Percentiles rank a stretch among this genome's conserved stretches.
Evolutionary conservation across 1,140 invertebrate genomes (phyloP).

Genomic region (Drosophila melanica): DNA sequence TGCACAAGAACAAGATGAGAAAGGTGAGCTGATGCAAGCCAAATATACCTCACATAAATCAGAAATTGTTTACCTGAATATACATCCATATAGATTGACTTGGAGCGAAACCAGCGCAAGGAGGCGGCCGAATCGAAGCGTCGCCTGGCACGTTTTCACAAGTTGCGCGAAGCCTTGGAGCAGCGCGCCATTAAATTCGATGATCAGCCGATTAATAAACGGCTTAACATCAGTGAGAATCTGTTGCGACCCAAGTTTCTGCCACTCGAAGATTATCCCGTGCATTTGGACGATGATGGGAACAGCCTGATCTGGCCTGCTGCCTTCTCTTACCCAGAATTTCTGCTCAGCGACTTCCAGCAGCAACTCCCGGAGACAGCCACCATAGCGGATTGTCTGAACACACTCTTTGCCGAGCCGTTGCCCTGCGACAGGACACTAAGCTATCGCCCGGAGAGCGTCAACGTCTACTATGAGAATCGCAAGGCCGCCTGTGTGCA

Average conservation of each 20-base stretch:
- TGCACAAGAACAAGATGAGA: slow-evolving; percentile 86
- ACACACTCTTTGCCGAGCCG: slow-evolving; percentile 88
- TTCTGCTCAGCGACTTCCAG: slow-evolving; percentile 89
- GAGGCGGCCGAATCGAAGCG: slow-evolving; percentile 85
- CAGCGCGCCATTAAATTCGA: slow-evolving; percentile 86
- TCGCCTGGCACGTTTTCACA: slow-evolving; percentile 82
- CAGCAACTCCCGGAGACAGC: slow-evolving; percentile 89
- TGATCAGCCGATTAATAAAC: slow-evolving; percentile 83
- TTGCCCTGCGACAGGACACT: slow-evolving; percentile 90
- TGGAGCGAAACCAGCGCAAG: slow-evolving; percentile 87
- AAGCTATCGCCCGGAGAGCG: slow-evolving; percentile 87
- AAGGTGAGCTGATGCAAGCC: slow-evolving; percentile 66
- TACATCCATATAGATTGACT: slow-evolving; percentile 84
- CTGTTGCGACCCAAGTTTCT: slow-evolving; percentile 83
- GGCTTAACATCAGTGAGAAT: slow-evolving; percentile 76
- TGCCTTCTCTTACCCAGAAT: slow-evolving; percentile 93
- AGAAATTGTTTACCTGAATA: not conserved
- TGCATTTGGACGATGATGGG: slow-evolving; percentile 80
- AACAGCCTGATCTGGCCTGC: slow-evolving; percentile 91
- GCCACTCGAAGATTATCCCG: slow-evolving; percentile 75
- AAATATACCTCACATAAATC: not conserved
- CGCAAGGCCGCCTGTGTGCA: slow-evolving; percentile 87
- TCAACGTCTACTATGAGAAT: slow-evolving; percentile 93
- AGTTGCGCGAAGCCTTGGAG: slow-evolving; percentile 83
- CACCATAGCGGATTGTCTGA: slow-evolving; percentile 89